Evolutionary conservation across 2,888 invertebrate species (phyloP), one percentile per base, ranked within the genome.

Genomic region (Nymphalis polychloros): DNA sequence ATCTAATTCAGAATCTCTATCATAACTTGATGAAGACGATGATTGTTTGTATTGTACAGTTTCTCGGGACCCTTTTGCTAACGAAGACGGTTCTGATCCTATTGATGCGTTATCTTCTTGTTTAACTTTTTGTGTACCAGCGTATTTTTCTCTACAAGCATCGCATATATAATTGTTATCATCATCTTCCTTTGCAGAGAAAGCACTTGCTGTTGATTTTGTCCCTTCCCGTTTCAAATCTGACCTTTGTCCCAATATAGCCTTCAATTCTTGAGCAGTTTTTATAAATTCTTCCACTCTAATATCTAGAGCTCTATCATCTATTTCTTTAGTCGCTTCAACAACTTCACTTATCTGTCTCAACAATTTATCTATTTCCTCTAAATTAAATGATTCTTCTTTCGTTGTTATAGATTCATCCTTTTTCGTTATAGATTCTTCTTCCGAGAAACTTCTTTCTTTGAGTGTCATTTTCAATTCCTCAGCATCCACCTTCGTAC

Each of bases 251-350:
- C 75, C 67, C 48, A 81, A 73, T 35, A 73, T 76, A 5, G 73
- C 68, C 68, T 75, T 77, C 8, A 81, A 67, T 49, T 74, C 70
- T 67, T 78, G 75, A 8, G 79, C 78, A 47, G 75, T 77, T 64
- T 73, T 73, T 47, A 80, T 64, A 65, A 83, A 79, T 17, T 79
- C 73, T 23, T 79, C 75, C 7, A 79, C 64, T 59, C 67, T 77
- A 6, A 64, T 65, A 16, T 75, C 64, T 2, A 75, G 41, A 1
- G 76, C 77, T 47, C 75, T 70, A 6, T 73, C 70, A 64, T 77
- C 73, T n/a, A 80, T 72, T 60, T 73, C 73, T 68, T 77, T 76
- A 8, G 80, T 78, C 4, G 73, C 71, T 41, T 76, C 71, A 17
- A 80, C 72, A n/a, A 82, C 74, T 62, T 80, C 75, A 41, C 53